Evolutionary conservation across 1,140 invertebrate species (phyloP), one percentile per base, ranked within the genome.

Genomic region (Zaprionus ornatus): DNA sequence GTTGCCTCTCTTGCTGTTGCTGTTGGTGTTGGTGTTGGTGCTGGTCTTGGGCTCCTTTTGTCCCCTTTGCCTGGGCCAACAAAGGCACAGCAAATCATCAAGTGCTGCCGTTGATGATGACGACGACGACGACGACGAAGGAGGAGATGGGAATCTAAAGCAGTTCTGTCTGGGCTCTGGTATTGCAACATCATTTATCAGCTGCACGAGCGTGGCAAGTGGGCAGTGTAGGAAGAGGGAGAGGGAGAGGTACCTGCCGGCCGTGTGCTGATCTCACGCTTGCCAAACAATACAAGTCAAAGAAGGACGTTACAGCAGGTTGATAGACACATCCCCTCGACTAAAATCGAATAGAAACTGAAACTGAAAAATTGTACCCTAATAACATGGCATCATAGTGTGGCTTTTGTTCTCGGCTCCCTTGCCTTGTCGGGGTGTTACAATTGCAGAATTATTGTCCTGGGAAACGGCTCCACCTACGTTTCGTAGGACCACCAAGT

Each of bases 231-330:
- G 6, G 5, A 4, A 40, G 37, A 40, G 37, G 12, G 35, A 40
- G 15, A 5, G n/a, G 2, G 40, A 42, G 40, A 42, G 65, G 54
- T 69, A 48, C 65, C 57, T 90, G 84, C 82, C 85, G 85, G 85
- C 85, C 84, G 73, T 90, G 85, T 90, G 85, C 85, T 90, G 85
- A 90, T 90, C 85, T 90, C 85, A 90, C 85, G 85, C 85, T 90
- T 66, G 70, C 78, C 75, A 74, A 80, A 90, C 85, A 90, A 85
- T 90, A 79, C 40, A 90, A 80, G 79, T 84, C 69, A 84, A 86
- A 77, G 82, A 86, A 77, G 82, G 72, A 74, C 65, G 13, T n/a
- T 35, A 12, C 12, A 48, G n/a, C 74, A 70, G 79, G 69, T 63
- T 77, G 67, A 48, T 75, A 69, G 52, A 66, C 55, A 70, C 60